phyloP scores from a whole-genome alignment of 92 coral and sea anemone species.

The Parazoanthus darwini region DNA sequence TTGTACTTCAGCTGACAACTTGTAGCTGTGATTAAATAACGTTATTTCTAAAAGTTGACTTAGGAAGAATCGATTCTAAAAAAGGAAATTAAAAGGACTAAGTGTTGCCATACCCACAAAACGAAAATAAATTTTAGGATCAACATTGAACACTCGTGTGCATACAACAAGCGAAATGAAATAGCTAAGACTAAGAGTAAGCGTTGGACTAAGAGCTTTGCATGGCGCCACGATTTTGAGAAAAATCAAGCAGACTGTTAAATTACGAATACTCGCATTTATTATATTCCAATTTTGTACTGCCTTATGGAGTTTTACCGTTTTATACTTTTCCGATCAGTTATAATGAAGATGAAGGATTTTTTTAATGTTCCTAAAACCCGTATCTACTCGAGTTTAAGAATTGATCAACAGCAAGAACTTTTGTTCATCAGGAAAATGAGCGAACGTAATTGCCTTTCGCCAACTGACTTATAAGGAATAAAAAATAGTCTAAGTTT shows the following conservation, averaged over 20 bases:
- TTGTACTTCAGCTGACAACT: conserved; percentile 38
- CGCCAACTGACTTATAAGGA: not conserved
- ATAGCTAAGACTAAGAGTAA: not conserved
- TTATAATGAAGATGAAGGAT: too few relatives aligned
- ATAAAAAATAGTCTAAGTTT: not conserved
- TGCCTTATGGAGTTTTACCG: too few relatives aligned
- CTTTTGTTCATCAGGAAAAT: not conserved
- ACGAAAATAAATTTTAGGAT: not conserved
- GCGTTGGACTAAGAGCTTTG: not conserved
- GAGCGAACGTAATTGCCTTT: not conserved
- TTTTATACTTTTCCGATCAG: too few relatives aligned
- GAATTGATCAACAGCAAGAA: not conserved
- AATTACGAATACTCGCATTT: not conserved
- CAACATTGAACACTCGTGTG: not conserved
- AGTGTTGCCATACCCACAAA: not conserved
- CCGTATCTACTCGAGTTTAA: not conserved
- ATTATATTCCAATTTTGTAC: too few relatives aligned
- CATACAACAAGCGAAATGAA: not conserved
- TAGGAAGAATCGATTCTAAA: not conserved
- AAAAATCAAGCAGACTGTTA: not conserved
- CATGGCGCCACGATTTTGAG: not conserved
- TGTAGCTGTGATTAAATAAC: conserved; percentile 22
- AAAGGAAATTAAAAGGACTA: conserved; percentile 22
- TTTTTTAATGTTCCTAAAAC: too few relatives aligned
- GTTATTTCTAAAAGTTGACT: conserved; percentile 6